These are phyloP conservation scores for Andrena dorsata DNA, from an alignment of 2,888 invertebrate species.

Conservation along the genomic window DNA sequence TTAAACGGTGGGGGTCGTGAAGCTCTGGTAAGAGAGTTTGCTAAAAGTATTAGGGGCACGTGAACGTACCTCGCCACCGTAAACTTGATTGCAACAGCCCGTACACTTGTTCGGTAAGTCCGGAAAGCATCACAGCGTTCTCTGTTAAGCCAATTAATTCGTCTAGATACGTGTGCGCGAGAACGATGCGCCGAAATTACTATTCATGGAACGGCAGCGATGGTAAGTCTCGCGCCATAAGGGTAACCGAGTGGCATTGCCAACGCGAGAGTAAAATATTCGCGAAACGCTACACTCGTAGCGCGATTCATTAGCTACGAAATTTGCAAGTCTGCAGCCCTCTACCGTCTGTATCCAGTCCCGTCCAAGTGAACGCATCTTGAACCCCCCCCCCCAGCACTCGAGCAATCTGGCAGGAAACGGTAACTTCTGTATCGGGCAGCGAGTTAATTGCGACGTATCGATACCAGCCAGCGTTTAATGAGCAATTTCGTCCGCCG, in stretches of 20 bases:
- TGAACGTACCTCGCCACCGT: background rate
- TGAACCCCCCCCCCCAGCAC: background rate
- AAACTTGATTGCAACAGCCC: background rate
- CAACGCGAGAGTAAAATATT: too few relatives aligned
- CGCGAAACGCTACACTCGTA: too few relatives aligned
- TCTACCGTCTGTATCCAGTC: background rate
- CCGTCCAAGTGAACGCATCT: background rate
- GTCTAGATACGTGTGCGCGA: too few relatives aligned
- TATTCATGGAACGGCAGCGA: too few relatives aligned
- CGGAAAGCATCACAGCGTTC: too few relatives aligned
- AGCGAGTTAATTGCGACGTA: conserved; percentile 44
- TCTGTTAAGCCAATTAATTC: too few relatives aligned
- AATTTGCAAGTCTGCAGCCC: background rate
- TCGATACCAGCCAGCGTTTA: conserved; percentile 30
- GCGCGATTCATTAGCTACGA: background rate
- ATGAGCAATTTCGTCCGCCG: conserved; percentile 22
- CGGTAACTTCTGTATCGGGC: conserved; percentile 12
- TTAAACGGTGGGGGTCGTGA: background rate
- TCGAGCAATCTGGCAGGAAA: background rate
- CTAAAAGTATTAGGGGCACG: background rate
- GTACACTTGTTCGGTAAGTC: background rate
- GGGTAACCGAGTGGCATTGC: too few relatives aligned
- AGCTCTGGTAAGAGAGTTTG: background rate
- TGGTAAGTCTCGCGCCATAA: too few relatives aligned
- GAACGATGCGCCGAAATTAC: too few relatives aligned